Evolutionary conservation across 92 coral and sea anemone genomes (phyloP), one percentile per base, ranked within the genome.

Genomic region (Zoanthus solanderi): DNA sequence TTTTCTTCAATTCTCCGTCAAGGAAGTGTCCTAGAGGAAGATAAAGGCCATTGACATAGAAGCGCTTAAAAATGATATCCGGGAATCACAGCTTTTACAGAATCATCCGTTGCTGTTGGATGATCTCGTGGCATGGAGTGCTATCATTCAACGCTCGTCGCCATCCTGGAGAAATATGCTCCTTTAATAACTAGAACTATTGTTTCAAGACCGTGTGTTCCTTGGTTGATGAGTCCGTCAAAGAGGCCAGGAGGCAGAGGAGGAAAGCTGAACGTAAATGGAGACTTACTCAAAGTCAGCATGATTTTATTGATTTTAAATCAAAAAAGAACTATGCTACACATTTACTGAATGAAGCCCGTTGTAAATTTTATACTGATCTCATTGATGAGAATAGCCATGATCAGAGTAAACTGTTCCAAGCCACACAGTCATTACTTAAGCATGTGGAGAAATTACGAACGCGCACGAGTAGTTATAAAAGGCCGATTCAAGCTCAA

Each of bases 181-280:
- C 93, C 93, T 28, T 75, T 87, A 48, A 58, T 75, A 16, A 83
- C 74, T 52, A 87, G 50, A 87, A 87, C 69, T n/a, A 68, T 83
- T n/a, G 83, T 54, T 9, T 73, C 78, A 71, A 53, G 89, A 71
- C 91, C 85, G 34, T 87, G 93, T 48, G 93, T 91, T 14, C 93
- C 93, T 15, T 91, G 88, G 93, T 87, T 90, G 72, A 74, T 71
- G 88, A 90, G 67, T 72, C 79, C 37, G 83, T 87, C 37, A 87
- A 79, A 75, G 72, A 76, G 88, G 93, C 85, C 28, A 87, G 87
- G 65, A 82, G 85, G 23, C 78, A 91, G 37, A 71, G 93, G 69
- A 56, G 90, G 72, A 91, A 91, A 72, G 91, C 94, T 63, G 94
- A 91, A 76, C 88, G 69, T 48, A 88, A 53, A 71, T 91, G 89